Conservation (phyloP, 2,113 vertebrate genomes). For the Phainopepla nitens region DNA sequence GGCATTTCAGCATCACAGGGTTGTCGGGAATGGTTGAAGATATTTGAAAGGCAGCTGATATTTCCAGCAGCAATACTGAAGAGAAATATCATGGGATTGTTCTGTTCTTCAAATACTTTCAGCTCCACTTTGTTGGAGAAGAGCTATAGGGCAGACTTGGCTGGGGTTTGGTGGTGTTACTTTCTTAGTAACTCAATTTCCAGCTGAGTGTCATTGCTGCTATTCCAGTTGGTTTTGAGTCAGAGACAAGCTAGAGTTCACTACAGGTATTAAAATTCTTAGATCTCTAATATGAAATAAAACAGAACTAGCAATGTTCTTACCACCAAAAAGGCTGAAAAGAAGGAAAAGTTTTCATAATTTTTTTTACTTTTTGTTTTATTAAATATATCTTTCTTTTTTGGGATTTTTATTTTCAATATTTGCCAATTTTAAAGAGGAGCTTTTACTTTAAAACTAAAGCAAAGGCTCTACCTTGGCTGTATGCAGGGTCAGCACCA, state of each 20-base stretch:
- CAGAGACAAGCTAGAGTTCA: not conserved
- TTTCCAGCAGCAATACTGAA: not conserved
- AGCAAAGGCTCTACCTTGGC: not conserved
- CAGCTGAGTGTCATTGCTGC: not conserved
- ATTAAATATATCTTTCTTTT: not conserved
- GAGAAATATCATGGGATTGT: not conserved
- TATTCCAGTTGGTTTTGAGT: not conserved
- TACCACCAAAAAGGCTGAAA: not conserved
- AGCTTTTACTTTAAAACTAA: not conserved
- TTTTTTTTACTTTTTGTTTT: not conserved
- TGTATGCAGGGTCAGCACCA: not conserved
- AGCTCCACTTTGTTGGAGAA: not conserved
- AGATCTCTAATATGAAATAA: not conserved
- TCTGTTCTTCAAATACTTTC: not conserved
- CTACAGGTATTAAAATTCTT: not conserved
- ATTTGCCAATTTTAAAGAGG: not conserved
- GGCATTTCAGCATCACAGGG: not conserved
- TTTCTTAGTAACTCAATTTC: not conserved
- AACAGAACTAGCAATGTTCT: not conserved
- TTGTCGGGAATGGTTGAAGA: not conserved
- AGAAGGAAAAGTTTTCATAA: not conserved
- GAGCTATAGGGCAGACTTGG: not conserved
- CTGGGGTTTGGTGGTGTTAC: not conserved
- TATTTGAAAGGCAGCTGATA: not conserved
- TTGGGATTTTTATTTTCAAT: not conserved